Conservation (phyloP, 2,888 invertebrate species). For the Miltochrista miniata region DNA sequence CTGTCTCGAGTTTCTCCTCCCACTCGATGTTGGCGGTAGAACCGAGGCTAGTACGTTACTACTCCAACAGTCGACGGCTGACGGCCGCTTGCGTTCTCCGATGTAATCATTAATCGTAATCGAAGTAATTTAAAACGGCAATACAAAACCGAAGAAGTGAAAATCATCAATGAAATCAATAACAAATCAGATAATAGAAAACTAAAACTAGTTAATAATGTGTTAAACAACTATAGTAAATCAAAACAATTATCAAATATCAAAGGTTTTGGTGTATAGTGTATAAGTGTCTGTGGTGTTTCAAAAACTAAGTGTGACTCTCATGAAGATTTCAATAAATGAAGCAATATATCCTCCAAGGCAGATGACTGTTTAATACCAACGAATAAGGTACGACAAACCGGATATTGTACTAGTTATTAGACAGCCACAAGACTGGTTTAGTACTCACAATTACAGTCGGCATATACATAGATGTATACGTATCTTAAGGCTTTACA, state of each 20-base stretch:
- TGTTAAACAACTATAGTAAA: slow-evolving; percentile 21
- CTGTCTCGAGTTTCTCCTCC: slow-evolving; percentile 67
- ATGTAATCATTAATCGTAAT: slow-evolving; percentile 41
- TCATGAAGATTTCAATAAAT: slow-evolving; percentile 53
- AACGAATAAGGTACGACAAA: slow-evolving; percentile 77
- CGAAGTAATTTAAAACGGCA: slow-evolving; percentile 40
- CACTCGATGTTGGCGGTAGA: slow-evolving; percentile 61
- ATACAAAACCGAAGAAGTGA: neutral
- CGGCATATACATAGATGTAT: slow-evolving; percentile 17
- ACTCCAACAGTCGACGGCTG: slow-evolving; percentile 71
- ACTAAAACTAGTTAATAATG: slow-evolving; percentile 18
- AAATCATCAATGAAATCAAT: slow-evolving; percentile 9
- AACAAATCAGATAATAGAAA: slow-evolving; percentile 18
- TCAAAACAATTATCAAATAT: slow-evolving; percentile 28
- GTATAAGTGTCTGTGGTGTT: slow-evolving; percentile 65
- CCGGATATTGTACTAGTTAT: slow-evolving; percentile 72
- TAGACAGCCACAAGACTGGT: slow-evolving; percentile 70
- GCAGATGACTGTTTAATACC: slow-evolving; percentile 69
- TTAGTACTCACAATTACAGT: slow-evolving; percentile 55
- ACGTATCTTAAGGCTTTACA: slow-evolving; percentile 38
- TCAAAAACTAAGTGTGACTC: slow-evolving; percentile 55
- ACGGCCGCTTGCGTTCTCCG: slow-evolving; percentile 67
- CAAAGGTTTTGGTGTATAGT: slow-evolving; percentile 70
- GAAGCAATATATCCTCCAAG: slow-evolving; percentile 51
- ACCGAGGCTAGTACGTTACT: slow-evolving; percentile 64